phyloP scores from a whole-genome alignment of 2,888 invertebrate genomes.

The Epinotia brunnichana region DNA sequence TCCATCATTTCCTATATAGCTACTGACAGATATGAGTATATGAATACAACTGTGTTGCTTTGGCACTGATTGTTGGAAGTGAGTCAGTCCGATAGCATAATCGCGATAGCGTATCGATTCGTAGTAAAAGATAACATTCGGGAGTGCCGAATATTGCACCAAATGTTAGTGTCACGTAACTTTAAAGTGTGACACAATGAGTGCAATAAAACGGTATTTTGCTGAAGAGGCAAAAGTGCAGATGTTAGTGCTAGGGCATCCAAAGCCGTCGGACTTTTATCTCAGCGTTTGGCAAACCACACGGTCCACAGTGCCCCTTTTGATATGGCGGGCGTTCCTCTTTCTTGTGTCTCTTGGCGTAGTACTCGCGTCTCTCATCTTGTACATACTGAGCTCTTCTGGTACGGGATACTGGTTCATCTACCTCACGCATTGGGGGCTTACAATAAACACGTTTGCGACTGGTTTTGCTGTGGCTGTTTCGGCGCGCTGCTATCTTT shows the following conservation, averaged over 20 bases:
- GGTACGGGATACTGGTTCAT: constrained; percentile 73
- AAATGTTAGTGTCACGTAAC: constrained; percentile 35
- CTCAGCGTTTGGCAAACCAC: constrained; percentile 75
- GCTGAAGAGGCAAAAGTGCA: constrained; percentile 63
- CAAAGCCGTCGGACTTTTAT: constrained; percentile 70
- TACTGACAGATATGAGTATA: background rate
- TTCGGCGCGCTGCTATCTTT: constrained; percentile 69
- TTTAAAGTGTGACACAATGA: constrained; percentile 57
- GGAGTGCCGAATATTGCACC: constrained; percentile 37
- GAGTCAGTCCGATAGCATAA: constrained; percentile 44
- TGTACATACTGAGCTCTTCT: constrained; percentile 60
- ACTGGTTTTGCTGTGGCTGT: constrained; percentile 68
- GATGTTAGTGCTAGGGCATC: constrained; percentile 68
- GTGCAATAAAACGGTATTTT: constrained; percentile 68
- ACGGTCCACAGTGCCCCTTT: constrained; percentile 69
- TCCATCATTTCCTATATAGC: background rate
- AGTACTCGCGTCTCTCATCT: constrained; percentile 63
- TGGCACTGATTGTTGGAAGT: constrained; percentile 36
- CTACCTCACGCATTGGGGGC: constrained; percentile 83
- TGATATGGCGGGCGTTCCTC: constrained; percentile 69
- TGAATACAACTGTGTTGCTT: constrained; percentile 18
- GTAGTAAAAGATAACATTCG: constrained; percentile 44
- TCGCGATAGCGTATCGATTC: constrained; percentile 43
- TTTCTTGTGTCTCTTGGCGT: constrained; percentile 67
- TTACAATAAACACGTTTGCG: constrained; percentile 62